A percentile compares a stretch with the other conserved stretches of the same genome.
These are phyloP conservation scores for Drosophila lacicola DNA, from an alignment of 2,888 invertebrate species.

Conservation along the genomic window DNA sequence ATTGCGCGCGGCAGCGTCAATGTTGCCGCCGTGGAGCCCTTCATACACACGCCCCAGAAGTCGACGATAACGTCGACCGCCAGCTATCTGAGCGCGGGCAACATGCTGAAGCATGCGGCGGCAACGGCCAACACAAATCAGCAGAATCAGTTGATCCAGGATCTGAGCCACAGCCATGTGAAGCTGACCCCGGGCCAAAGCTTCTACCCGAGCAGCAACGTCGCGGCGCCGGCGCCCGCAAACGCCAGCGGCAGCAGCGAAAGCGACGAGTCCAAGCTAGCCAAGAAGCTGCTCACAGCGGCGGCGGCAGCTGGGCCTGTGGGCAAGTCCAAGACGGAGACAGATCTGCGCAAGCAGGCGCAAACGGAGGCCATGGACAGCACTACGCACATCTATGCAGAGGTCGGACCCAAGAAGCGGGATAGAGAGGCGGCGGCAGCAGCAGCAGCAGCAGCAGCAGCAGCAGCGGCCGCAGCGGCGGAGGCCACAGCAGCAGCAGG, in stretches of 20 bases:
- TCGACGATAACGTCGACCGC: conserved; percentile 85
- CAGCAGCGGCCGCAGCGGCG: conserved; percentile 35
- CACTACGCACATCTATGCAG: conserved; percentile 90
- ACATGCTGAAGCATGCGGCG: conserved; percentile 82
- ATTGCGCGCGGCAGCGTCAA: conserved; percentile 88
- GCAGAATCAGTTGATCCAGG: conserved; percentile 85
- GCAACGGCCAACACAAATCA: conserved; percentile 84
- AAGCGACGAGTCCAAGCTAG: conserved; percentile 86
- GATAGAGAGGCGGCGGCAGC: conserved; percentile 71
- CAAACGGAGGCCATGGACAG: conserved; percentile 93
- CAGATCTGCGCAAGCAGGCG: conserved; percentile 69
- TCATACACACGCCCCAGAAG: conserved; percentile 92
- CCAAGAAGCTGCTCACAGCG: conserved; percentile 82
- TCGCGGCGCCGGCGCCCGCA: conserved; percentile 6
- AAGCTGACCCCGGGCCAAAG: conserved; percentile 72
- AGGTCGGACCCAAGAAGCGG: conserved; percentile 82
- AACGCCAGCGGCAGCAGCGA: conserved; percentile 85
- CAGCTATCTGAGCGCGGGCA: conserved; percentile 84
- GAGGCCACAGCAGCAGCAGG: conserved; percentile 27
- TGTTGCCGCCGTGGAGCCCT: conserved; percentile 94
- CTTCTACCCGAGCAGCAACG: conserved; percentile 43
- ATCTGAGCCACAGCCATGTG: conserved; percentile 84
- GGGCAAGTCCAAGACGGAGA: conserved; percentile 54
- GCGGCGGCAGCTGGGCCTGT: conserved; percentile 47
- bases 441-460: conserved; percentile 48